phyloP scores from a whole-genome alignment of 1,140 invertebrate species.

The Gonatopus flavifemur region DNA sequence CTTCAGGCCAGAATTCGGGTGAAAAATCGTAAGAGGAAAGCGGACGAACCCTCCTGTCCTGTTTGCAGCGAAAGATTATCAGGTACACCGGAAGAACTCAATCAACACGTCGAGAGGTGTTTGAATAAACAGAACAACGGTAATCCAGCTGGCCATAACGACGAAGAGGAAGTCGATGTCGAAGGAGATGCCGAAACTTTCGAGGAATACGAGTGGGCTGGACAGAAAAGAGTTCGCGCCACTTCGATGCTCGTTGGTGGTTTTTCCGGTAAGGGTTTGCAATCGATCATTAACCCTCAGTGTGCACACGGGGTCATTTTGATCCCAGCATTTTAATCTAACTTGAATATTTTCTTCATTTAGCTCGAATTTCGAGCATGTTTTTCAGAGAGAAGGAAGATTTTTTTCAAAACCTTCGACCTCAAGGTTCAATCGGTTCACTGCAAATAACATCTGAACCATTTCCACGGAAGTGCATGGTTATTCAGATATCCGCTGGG shows the following conservation, averaged over 20 bases:
- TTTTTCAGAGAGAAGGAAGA: too few relatives aligned
- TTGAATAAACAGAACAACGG: constrained; percentile 64
- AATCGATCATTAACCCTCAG: too few relatives aligned
- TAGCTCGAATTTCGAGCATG: too few relatives aligned
- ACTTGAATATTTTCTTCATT: too few relatives aligned
- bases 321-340: too few relatives aligned
- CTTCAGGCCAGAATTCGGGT: constrained; percentile 63
- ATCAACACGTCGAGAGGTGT: constrained; percentile 77
- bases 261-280: constrained; percentile 66
- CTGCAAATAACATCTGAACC: too few relatives aligned
- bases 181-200: constrained; percentile 68
- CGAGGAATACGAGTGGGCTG: constrained; percentile 84
- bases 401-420: too few relatives aligned
- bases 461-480: too few relatives aligned
- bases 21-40: constrained; percentile 70
- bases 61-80: constrained; percentile 71
- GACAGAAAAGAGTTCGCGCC: constrained; percentile 72
- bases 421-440: too few relatives aligned
- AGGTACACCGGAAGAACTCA: constrained; percentile 69
- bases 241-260: constrained; percentile 72
- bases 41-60: constrained; percentile 72
- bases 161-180: constrained; percentile 71
- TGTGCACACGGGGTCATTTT: too few relatives aligned
- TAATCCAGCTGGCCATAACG: constrained; percentile 50
- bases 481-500: too few relatives aligned